These are phyloP conservation scores for Picus viridis DNA, from an alignment of 2,797 vertebrate genomes.

Conservation along the genomic window DNA sequence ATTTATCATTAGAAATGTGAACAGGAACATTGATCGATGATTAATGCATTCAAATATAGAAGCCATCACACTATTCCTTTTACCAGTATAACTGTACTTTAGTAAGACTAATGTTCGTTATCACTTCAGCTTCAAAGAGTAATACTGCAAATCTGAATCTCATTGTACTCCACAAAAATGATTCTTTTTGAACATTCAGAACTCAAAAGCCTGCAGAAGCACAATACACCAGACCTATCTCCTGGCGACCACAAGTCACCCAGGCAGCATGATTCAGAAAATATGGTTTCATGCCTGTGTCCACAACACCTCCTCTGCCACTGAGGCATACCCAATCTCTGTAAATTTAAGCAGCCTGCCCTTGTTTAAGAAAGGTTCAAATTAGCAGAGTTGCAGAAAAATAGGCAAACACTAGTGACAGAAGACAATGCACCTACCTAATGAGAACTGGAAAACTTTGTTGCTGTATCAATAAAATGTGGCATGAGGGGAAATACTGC, in stretches of 20 bases:
- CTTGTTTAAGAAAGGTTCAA: background rate
- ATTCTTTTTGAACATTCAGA: background rate
- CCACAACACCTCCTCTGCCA: background rate
- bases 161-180: background rate
- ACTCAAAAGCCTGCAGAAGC: background rate
- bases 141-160: background rate
- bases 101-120: background rate
- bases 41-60: conserved; percentile 43
- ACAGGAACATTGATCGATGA: background rate
- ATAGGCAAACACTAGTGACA: background rate
- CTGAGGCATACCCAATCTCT: background rate
- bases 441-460: background rate
- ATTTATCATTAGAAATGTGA: conserved; percentile 27
- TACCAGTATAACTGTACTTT: background rate
- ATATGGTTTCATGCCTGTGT: background rate
- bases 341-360: background rate
- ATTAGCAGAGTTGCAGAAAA: background rate
- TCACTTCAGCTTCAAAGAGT: background rate
- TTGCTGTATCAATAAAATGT: background rate
- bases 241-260: background rate
- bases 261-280: background rate
- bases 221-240: background rate
- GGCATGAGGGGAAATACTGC: background rate
- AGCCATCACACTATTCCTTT: background rate
- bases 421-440: background rate